These are phyloP conservation scores for Mustela lutreola DNA, from an alignment of 2,113 vertebrate species.

Conservation along the genomic window DNA sequence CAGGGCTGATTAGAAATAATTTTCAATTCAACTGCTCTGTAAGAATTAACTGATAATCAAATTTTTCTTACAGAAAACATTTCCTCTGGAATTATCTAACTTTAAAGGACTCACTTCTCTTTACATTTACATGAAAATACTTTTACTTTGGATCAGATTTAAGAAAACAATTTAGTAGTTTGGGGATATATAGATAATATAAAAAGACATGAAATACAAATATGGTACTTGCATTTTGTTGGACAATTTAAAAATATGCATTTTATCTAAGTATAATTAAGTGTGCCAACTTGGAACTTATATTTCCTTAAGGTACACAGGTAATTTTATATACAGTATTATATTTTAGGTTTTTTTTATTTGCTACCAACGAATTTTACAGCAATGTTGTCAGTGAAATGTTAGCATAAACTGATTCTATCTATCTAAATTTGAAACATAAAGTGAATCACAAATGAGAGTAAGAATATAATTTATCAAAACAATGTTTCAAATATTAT, in stretches of 20 bases:
- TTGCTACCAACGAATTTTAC: not conserved
- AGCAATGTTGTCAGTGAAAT: not conserved
- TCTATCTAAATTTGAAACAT: not conserved
- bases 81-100: not conserved
- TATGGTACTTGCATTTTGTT: not conserved
- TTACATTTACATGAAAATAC: not conserved
- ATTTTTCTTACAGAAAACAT: constrained; percentile 60
- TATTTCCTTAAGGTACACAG: not conserved
- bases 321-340: not conserved
- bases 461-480: not conserved
- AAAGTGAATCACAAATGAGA: constrained; percentile 3
- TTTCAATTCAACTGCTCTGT: constrained; percentile 69
- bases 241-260: not conserved
- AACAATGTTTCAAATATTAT: not conserved
- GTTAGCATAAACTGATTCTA: not conserved
- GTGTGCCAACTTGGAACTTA: not conserved
- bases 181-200: not conserved
- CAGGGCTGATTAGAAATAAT: constrained; percentile 76
- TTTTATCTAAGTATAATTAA: not conserved
- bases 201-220: not conserved
- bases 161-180: not conserved
- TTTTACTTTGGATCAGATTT: not conserved
- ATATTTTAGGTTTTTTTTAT: not conserved
- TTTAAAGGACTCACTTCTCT: not conserved
- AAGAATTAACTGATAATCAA: constrained; percentile 69